A percentile compares a stretch with the other conserved stretches of the same genome.
phyloP scores from a whole-genome alignment of 2,113 vertebrate species.

The Phasianus colchicus region DNA sequence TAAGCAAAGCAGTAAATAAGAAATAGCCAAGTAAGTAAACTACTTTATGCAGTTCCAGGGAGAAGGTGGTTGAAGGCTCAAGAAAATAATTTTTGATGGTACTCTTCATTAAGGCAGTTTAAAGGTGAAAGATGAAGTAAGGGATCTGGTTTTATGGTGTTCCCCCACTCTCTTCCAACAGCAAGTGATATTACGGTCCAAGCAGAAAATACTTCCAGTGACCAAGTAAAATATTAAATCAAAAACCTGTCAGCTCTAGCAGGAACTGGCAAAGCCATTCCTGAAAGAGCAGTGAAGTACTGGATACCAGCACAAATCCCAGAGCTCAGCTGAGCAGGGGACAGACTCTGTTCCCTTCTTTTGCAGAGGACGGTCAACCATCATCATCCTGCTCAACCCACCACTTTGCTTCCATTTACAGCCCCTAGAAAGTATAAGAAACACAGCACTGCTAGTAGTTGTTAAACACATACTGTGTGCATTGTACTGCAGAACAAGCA shows the following conservation, averaged over 20 bases:
- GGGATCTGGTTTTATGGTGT: not conserved
- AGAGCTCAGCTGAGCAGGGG: not conserved
- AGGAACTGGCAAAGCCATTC: not conserved
- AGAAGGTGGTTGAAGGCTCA: not conserved
- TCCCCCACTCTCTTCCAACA: not conserved
- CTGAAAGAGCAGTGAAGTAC: not conserved
- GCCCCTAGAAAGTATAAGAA: not conserved
- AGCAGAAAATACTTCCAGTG: not conserved
- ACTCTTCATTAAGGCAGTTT: not conserved
- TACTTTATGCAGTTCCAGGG: not conserved
- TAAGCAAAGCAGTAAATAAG: not conserved
- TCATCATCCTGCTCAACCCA: not conserved
- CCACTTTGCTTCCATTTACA: not conserved
- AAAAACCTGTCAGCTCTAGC: not conserved
- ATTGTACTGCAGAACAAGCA: not conserved
- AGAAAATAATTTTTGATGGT: not conserved
- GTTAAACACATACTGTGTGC: not conserved
- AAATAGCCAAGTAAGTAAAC: not conserved
- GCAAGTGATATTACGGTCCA: not conserved
- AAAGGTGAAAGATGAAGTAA: not conserved
- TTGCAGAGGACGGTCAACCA: not conserved
- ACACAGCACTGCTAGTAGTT: not conserved
- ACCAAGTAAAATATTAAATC: not conserved
- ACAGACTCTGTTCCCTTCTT: not conserved
- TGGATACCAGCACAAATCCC: not conserved